Evolutionary conservation across 2,113 vertebrate species (phyloP).

Genomic region (Aspidoscelis tigris): DNA sequence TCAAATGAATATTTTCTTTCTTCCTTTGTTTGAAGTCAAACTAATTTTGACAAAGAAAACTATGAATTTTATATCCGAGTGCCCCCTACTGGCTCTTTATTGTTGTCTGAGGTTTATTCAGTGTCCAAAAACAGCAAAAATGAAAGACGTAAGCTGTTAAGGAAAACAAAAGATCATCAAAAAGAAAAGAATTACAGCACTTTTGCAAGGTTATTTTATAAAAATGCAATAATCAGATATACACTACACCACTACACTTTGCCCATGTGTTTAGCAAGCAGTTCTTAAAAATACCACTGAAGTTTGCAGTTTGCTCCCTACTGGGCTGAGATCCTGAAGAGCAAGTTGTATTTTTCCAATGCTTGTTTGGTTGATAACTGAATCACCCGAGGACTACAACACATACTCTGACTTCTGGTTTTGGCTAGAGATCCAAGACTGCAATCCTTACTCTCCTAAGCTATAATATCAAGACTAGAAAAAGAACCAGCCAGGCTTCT

Average conservation of each 20-base stretch:
- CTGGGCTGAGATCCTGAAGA: not conserved
- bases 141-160: not conserved
- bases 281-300: not conserved
- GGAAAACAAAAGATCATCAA: not conserved
- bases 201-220: constrained; percentile 1
- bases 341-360: not conserved
- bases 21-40: constrained; percentile 38
- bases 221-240: not conserved
- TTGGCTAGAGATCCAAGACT: not conserved
- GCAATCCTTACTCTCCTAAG: not conserved
- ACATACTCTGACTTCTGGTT: not conserved
- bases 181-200: not conserved
- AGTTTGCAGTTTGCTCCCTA: not conserved
- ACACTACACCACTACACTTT: not conserved
- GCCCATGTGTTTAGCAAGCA: not conserved
- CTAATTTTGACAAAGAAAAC: constrained; percentile 33
- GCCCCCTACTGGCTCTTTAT: constrained; percentile 26
- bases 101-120: not conserved
- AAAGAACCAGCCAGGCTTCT: not conserved
- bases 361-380: not conserved
- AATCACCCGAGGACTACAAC: not conserved
- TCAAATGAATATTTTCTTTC: constrained; percentile 43
- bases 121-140: not conserved
- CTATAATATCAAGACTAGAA: not conserved
- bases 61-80: not conserved